Conservation (phyloP, 2,113 vertebrate genomes). For the Epinephelus moara region DNA sequence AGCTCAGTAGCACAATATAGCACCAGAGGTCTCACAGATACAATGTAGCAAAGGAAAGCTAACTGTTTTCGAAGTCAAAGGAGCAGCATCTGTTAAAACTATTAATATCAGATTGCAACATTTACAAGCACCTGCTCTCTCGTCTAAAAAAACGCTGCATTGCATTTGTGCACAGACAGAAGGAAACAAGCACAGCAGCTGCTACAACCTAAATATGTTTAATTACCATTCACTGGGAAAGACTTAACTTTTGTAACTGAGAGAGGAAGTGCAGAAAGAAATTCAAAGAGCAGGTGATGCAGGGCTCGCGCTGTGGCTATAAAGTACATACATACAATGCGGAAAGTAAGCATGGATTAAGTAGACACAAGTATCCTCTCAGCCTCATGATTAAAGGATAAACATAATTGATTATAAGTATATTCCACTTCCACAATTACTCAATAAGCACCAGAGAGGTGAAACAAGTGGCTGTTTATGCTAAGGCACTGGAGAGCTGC, state of each 20-base stretch:
- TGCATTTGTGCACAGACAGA: neutral
- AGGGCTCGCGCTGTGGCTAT: neutral
- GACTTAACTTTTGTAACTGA: constrained; percentile 1
- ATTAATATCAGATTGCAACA: too few relatives aligned
- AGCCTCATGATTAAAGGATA: constrained; percentile 67
- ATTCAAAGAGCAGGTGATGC: constrained; percentile 1
- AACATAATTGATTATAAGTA: constrained; percentile 61
- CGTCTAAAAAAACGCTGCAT: neutral
- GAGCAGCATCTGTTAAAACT: constrained; percentile 5
- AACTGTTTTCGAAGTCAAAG: constrained; percentile 5
- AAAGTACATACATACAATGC: constrained; percentile 23
- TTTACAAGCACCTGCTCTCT: neutral
- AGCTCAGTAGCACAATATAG: neutral
- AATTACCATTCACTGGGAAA: neutral
- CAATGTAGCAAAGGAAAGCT: neutral
- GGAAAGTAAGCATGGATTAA: constrained; percentile 38
- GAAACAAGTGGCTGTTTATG: constrained; percentile 66
- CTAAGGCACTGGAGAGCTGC: constrained; percentile 28
- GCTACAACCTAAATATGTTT: neutral
- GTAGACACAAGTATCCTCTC: constrained; percentile 51
- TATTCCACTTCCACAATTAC: constrained; percentile 58
- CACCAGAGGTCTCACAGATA: constrained; percentile 8
- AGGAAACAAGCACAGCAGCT: neutral
- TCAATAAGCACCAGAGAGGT: constrained; percentile 58
- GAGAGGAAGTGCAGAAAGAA: neutral